Evolutionary conservation across 2,797 vertebrate species (phyloP), one percentile per base, ranked within the genome.

Genomic region (Huso huso): DNA sequence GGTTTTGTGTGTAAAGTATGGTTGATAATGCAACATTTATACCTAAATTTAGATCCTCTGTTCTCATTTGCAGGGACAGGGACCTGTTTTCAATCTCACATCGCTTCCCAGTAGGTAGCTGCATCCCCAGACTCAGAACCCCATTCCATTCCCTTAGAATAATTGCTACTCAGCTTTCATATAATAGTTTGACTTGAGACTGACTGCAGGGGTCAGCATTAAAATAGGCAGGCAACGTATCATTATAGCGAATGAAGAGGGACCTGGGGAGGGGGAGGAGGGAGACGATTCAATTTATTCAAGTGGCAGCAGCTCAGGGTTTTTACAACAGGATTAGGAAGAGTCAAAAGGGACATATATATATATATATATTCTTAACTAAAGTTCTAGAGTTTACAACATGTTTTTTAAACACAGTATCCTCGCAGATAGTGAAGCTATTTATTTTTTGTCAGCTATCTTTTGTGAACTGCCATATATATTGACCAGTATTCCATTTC

Each of bases 181-280:
- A 58, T 58, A 58, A 58, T 58, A 58, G 55, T 13, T 58, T 58
- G 55, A 58, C 11, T 58, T 58, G 55, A 58, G 55, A 58, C 7
- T 11, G 55, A 58, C 55, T 13, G 15, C 55, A 58, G 55, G 55
- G 55, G 55, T n/a, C 55, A 58, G 55, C 55, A 58, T 58, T 53
- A 59, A 73, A 73, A 73, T 66, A 58, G 63, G 61, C 18, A 65
- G 51, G 49, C 63, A 68, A 53, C 55, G 64, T 68, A 66, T 70
- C 70, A 70, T 58, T 58, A 58, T 13, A 58, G 55, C 11, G 11
- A 58, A 75, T 71, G 73, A 60, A 59, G 63, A 57, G 66, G 66
- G 63, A 65, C 68, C 68, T 69, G 63, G 48, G 8, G 48, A 37
- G 23, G 23, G 23, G 23, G 23, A 18, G 15, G 15, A 10, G 64